These are phyloP conservation scores for Gymnosoma rotundatum DNA, from an alignment of 2,888 invertebrate species.

Conservation along the genomic window DNA sequence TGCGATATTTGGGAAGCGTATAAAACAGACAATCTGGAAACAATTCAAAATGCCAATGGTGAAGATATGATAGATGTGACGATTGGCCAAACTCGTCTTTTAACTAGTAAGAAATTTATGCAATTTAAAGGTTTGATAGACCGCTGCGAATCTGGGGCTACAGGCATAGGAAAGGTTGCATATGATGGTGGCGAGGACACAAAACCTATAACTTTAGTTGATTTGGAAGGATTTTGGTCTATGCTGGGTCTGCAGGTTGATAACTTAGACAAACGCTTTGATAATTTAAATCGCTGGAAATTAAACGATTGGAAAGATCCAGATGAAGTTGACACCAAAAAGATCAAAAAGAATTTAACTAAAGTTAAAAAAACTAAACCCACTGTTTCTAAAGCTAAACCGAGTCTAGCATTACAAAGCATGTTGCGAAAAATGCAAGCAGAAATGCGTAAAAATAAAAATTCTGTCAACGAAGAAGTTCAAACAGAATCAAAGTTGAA, in stretches of 20 bases:
- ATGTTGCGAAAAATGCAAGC: slow-evolving; percentile 75
- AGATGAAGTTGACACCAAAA: slow-evolving; percentile 72
- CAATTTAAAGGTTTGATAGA: slow-evolving; percentile 86
- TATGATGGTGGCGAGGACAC: slow-evolving; percentile 76
- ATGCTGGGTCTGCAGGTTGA: slow-evolving; percentile 85
- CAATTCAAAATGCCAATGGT: slow-evolving; percentile 79
- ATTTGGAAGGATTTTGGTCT: slow-evolving; percentile 87
- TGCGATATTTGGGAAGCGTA: slow-evolving; percentile 83
- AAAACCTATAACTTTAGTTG: slow-evolving; percentile 82
- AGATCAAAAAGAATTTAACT: slow-evolving; percentile 59
- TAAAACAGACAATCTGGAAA: slow-evolving; percentile 73
- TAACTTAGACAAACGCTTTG: slow-evolving; percentile 79
- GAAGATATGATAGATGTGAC: slow-evolving; percentile 86
- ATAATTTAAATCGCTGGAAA: slow-evolving; percentile 77
- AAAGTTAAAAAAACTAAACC: slow-evolving; percentile 72
- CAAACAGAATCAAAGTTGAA: too few relatives aligned
- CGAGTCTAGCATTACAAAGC: slow-evolving; percentile 74
- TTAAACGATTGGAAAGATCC: slow-evolving; percentile 79
- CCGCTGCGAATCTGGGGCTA: slow-evolving; percentile 77
- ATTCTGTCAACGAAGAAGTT: not conserved
- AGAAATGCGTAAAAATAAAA: slow-evolving; percentile 73
- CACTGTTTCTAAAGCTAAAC: slow-evolving; percentile 67
- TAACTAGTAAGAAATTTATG: slow-evolving; percentile 88
- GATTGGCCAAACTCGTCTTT: slow-evolving; percentile 89
- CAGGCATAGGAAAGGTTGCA: slow-evolving; percentile 59